Evolutionary conservation across 1,140 invertebrate genomes (phyloP).

Genomic region (Contarinia nasturtii): DNA sequence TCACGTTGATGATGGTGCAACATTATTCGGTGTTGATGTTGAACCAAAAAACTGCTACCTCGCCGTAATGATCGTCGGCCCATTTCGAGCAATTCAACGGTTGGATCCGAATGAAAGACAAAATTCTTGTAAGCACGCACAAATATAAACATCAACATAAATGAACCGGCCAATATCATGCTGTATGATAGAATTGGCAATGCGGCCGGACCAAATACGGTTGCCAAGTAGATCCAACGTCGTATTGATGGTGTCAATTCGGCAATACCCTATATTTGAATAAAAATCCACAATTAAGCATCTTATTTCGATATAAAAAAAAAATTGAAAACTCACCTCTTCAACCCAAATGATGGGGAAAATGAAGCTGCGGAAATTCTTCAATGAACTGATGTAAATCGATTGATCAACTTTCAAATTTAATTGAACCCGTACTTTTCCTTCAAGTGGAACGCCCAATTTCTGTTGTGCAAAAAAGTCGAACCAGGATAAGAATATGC

Average conservation of each 20-base stretch:
- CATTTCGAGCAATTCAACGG: constrained; percentile 52
- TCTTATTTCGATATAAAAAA: too few relatives aligned
- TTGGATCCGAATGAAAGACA: constrained; percentile 41
- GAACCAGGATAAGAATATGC: constrained; percentile 3
- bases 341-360: constrained; percentile 79
- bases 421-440: constrained; percentile 58
- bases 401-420: constrained; percentile 61
- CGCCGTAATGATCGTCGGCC: constrained; percentile 45
- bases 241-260: constrained; percentile 54
- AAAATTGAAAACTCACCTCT: constrained; percentile 35
- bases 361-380: constrained; percentile 57
- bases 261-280: constrained; percentile 42
- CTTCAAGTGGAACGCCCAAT: constrained; percentile 67
- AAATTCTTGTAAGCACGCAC: constrained; percentile 53
- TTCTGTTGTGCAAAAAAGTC: constrained; percentile 51
- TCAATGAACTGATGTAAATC: constrained; percentile 44
- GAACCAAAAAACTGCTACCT: constrained; percentile 48
- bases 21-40: constrained; percentile 43
- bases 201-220: constrained; percentile 46
- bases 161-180: constrained; percentile 43
- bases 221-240: constrained; percentile 56
- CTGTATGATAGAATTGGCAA: constrained; percentile 49
- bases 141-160: constrained; percentile 39
- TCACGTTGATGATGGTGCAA: constrained; percentile 28
- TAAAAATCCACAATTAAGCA: too few relatives aligned